Percentiles rank a stretch among this genome's conserved stretches.
Evolutionary conservation across 2,888 invertebrate species (phyloP).

Genomic region (Bimastos eiseni): DNA sequence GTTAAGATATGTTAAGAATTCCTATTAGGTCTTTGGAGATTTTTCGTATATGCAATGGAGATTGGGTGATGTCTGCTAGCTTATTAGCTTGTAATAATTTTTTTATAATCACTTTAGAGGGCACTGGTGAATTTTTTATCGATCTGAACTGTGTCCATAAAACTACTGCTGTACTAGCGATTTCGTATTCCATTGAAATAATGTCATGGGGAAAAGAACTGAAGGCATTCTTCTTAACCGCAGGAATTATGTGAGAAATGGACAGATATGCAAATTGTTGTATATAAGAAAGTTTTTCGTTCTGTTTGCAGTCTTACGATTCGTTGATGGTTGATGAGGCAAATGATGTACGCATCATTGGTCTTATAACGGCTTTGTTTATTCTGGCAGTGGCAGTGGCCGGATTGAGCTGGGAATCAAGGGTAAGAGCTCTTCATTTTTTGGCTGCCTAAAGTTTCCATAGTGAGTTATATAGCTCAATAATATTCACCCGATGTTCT

Average conservation of each 20-base stretch:
- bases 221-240: not conserved
- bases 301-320: constrained; percentile 63
- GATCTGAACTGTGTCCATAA: not conserved
- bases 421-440: not conserved
- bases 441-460: not conserved
- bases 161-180: not conserved
- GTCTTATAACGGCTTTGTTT: constrained; percentile 71
- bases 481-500: not conserved
- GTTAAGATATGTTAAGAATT: too few relatives aligned
- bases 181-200: not conserved
- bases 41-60: too few relatives aligned
- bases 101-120: too few relatives aligned
- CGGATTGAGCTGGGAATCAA: constrained; percentile 93
- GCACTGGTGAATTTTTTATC: not conserved
- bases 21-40: too few relatives aligned
- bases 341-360: constrained; percentile 83
- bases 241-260: not conserved
- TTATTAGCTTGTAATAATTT: too few relatives aligned
- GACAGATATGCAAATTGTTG: not conserved
- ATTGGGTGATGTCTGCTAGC: too few relatives aligned
- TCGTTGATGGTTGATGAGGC: constrained; percentile 76
- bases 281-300: not conserved
- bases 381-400: constrained; percentile 86
- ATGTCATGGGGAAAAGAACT: not conserved
- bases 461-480: not conserved